Percentiles rank a stretch among this genome's conserved stretches.
Evolutionary conservation across 2,888 invertebrate species (phyloP).

Genomic region (Coelopa pilipes): DNA sequence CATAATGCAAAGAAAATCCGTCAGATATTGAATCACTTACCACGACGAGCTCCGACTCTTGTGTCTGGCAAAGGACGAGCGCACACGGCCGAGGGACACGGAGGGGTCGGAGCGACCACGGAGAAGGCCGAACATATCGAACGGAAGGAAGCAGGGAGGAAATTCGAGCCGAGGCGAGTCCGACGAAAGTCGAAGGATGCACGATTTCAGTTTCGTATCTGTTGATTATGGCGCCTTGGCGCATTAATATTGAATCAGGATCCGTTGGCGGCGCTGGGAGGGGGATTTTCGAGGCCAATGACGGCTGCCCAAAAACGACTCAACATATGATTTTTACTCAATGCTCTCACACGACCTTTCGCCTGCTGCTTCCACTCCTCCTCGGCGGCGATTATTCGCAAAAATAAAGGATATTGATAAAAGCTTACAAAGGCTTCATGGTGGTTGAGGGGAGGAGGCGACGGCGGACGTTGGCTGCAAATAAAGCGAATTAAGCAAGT

Average conservation of each 20-base stretch:
- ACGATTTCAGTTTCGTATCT: slow-evolving; percentile 28
- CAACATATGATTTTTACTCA: slow-evolving; percentile 24
- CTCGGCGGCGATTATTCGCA: not conserved
- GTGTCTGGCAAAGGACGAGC: not conserved
- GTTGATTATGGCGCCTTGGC: slow-evolving; percentile 31
- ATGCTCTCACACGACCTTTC: not conserved
- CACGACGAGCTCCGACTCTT: slow-evolving; percentile 31
- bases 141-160: not conserved
- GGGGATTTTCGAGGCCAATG: not conserved
- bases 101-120: not conserved
- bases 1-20: slow-evolving; percentile 58
- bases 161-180: not conserved
- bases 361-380: not conserved
- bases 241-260: slow-evolving; percentile 28
- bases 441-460: not conserved
- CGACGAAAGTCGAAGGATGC: not conserved
- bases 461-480: not conserved
- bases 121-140: not conserved
- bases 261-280: not conserved
- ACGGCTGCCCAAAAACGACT: not conserved
- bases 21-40: slow-evolving; percentile 57
- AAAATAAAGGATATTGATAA: slow-evolving; percentile 31
- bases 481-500: slow-evolving; percentile 37
- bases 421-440: slow-evolving; percentile 20
- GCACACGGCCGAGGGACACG: not conserved